Percentiles rank a stretch among this genome's conserved stretches.
These are phyloP conservation scores for Limenitis camilla DNA, from an alignment of 2,888 invertebrate genomes.

Conservation along the genomic window DNA sequence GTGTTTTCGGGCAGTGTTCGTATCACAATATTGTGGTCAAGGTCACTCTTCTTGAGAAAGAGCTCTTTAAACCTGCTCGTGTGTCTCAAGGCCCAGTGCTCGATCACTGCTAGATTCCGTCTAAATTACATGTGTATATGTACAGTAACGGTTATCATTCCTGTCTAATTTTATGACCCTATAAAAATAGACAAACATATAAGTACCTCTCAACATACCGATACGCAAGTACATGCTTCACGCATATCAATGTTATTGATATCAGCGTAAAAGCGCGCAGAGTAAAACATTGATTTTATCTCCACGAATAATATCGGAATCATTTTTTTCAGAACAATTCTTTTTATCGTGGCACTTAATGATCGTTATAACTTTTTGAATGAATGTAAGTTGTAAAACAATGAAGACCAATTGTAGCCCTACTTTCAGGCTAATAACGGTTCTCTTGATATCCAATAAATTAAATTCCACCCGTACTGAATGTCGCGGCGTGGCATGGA, in stretches of 20 bases:
- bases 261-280: conserved; percentile 12
- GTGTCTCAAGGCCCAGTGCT: too few relatives aligned
- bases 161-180: too few relatives aligned
- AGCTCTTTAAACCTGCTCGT: too few relatives aligned
- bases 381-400: conserved; percentile 27
- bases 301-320: conserved; percentile 18
- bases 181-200: neutral
- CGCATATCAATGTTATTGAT: conserved; percentile 7
- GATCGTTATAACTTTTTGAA: conserved; percentile 24
- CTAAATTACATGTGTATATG: too few relatives aligned
- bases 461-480: conserved; percentile 28
- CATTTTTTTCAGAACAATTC: conserved; percentile 16
- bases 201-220: neutral
- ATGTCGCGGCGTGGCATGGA: conserved; percentile 25
- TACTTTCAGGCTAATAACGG: conserved; percentile 23
- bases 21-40: too few relatives aligned
- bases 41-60: too few relatives aligned
- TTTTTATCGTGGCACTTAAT: conserved; percentile 20
- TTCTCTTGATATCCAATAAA: conserved; percentile 28
- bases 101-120: too few relatives aligned
- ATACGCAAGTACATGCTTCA: neutral
- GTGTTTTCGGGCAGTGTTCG: too few relatives aligned
- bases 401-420: conserved; percentile 22
- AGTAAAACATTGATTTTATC: conserved; percentile 21
- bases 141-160: too few relatives aligned